Conservation (phyloP, 2,113 vertebrate species). For the Promerops cafer region DNA sequence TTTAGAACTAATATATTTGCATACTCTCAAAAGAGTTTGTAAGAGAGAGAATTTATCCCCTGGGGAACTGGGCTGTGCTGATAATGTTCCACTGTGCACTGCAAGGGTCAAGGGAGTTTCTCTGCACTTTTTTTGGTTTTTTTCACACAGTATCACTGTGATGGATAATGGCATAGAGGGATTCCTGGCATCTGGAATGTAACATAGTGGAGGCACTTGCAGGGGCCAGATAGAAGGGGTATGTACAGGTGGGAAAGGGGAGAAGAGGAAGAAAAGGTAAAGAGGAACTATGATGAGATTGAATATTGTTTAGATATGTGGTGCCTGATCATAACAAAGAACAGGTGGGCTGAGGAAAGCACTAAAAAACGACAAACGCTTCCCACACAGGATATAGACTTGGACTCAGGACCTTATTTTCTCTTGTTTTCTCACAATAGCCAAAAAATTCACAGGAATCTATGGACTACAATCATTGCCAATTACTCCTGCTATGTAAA, state of each 20-base stretch:
- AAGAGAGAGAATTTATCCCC: neutral
- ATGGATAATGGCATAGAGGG: neutral
- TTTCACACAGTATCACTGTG: neutral
- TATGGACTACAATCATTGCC: neutral
- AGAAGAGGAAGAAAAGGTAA: neutral
- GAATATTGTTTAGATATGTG: neutral
- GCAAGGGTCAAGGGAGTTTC: neutral
- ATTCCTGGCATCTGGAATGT: neutral
- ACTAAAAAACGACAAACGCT: neutral
- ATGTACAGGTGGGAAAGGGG: neutral
- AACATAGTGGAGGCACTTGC: neutral
- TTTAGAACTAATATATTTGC: neutral
- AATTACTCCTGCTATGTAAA: neutral
- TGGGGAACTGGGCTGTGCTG: neutral
- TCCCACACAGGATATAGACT: neutral
- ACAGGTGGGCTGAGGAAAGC: neutral
- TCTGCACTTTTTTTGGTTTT: neutral
- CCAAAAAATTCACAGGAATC: neutral
- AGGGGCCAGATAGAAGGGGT: neutral
- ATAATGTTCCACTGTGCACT: neutral
- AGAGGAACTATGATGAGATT: neutral
- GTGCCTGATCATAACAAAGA: neutral
- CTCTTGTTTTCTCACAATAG: neutral
- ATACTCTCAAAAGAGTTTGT: neutral
- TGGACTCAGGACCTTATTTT: neutral